Evolutionary conservation across 2,113 vertebrate species (phyloP).

Genomic region (Sisor rabdophorus): DNA sequence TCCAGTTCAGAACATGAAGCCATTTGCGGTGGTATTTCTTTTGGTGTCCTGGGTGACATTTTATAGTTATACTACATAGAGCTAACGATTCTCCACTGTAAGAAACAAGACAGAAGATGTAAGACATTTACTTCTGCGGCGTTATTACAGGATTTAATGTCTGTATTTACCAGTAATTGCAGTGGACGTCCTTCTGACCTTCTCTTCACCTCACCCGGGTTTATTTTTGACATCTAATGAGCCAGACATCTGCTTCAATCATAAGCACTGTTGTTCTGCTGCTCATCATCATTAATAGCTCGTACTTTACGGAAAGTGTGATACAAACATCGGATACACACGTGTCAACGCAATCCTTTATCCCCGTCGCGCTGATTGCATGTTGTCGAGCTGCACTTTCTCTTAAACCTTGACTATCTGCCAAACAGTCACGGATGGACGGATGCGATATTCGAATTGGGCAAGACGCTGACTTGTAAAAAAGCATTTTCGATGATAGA

Average conservation of each 20-base stretch:
- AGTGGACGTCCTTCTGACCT: background rate
- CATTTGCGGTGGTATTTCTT: background rate
- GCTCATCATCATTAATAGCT: background rate
- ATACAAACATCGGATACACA: slow-evolving; percentile 16
- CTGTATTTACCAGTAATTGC: background rate
- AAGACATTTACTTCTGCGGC: background rate
- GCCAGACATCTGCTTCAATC: background rate
- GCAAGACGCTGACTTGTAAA: slow-evolving; percentile 28
- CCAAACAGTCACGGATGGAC: slow-evolving; percentile 28
- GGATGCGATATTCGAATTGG: slow-evolving; percentile 11
- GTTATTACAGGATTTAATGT: background rate
- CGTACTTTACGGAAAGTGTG: background rate
- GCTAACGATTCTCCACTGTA: background rate
- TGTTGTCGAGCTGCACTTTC: slow-evolving; percentile 9
- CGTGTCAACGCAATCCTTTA: background rate
- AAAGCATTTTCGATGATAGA: slow-evolving; percentile 21
- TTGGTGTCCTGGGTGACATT: background rate
- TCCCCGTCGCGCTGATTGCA: slow-evolving; percentile 14
- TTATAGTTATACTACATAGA: background rate
- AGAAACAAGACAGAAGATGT: background rate
- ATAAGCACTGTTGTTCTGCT: background rate
- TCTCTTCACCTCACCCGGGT: background rate
- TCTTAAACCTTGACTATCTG: slow-evolving; percentile 30
- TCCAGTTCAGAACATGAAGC: too few species aligned
- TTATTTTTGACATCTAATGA: background rate